These are phyloP conservation scores for Acheta domesticus DNA, from an alignment of 2,888 invertebrate species.

Conservation along the genomic window DNA sequence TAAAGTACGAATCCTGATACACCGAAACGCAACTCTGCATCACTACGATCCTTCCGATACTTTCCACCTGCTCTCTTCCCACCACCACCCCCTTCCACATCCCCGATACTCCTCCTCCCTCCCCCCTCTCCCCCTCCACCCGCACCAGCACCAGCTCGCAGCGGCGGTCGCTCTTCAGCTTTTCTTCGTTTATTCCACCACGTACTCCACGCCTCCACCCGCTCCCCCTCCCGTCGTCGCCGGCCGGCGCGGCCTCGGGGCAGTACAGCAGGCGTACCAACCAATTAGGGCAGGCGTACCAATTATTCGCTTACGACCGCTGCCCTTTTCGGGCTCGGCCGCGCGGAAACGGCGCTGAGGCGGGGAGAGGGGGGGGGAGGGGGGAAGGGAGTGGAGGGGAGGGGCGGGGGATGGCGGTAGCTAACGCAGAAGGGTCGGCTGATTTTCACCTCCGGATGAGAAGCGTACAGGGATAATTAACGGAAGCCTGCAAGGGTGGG, in stretches of 20 bases:
- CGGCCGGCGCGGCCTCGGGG: not conserved
- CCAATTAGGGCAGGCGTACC: conserved; percentile 18
- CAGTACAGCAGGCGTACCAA: conserved; percentile 5
- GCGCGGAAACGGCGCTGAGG: not conserved
- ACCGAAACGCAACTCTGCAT: no score
- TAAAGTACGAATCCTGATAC: no score
- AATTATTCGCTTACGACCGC: not conserved
- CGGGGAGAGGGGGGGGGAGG: no score
- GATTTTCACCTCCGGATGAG: not conserved
- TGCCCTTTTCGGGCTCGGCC: not conserved
- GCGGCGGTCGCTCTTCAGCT: no score
- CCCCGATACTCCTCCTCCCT: no score
- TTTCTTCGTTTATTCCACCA: no score
- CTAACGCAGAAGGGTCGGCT: not conserved
- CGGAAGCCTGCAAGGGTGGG: not conserved
- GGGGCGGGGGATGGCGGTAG: not conserved
- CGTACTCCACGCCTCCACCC: not conserved
- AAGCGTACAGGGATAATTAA: no score
- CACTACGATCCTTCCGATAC: no score
- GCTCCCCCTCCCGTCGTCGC: not conserved
- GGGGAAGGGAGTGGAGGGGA: not conserved
- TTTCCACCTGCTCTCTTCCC: no score
- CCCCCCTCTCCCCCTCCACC: no score
- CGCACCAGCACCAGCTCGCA: no score
- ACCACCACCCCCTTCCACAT: no score